Conservation (phyloP, 2,113 vertebrate species). For the Mesoclemmys tuberculata region DNA sequence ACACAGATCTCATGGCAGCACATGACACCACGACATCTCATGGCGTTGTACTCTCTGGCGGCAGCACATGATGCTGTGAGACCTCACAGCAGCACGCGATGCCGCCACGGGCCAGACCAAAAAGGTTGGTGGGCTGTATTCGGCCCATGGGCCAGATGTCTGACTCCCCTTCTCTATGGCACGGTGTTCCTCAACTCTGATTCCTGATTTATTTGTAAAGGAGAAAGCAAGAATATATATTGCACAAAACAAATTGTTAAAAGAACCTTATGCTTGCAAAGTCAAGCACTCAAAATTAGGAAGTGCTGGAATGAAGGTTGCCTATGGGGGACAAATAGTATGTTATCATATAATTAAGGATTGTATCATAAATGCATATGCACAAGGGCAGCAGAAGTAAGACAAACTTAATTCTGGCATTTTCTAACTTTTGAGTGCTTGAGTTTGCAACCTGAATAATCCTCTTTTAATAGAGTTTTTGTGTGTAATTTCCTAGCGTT, state of each 20-base stretch:
- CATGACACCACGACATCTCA: no score
- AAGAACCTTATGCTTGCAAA: neutral
- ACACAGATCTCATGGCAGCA: no score
- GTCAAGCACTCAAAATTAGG: neutral
- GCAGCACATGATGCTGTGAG: no score
- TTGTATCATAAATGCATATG: neutral
- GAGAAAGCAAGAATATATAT: neutral
- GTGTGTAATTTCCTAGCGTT: neutral
- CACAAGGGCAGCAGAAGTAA: rapidly evolving
- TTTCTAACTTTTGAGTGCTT: neutral
- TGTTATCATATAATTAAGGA: neutral
- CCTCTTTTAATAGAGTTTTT: neutral
- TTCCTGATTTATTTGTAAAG: conserved; percentile 21
- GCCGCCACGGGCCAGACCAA: no score
- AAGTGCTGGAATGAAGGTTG: neutral
- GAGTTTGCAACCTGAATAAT: neutral
- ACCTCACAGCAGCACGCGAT: no score
- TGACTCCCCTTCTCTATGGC: neutral
- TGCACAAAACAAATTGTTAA: neutral
- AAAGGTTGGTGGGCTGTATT: no score
- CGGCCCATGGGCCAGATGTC: no score
- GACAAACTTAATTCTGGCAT: neutral
- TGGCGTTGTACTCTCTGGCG: no score
- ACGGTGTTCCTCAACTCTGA: neutral
- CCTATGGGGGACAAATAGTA: neutral